Conservation (phyloP, 2,797 vertebrate genomes). For the Anabacerthia variegaticeps region DNA sequence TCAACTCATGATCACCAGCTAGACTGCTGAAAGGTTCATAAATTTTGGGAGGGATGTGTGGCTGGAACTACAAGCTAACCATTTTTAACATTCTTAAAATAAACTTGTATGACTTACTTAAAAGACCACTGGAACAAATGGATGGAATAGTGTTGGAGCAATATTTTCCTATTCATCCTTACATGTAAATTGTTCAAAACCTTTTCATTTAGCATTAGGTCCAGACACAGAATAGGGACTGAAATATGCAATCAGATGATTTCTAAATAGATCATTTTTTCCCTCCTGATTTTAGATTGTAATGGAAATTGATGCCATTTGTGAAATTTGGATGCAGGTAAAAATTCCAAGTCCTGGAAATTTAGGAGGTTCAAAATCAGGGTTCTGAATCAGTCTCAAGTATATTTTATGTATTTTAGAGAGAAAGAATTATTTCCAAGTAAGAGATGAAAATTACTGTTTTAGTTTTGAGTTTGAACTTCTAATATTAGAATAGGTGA, state of each 20-base stretch:
- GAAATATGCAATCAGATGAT: neutral
- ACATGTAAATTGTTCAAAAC: neutral
- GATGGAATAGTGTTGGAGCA: neutral
- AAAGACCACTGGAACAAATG: neutral
- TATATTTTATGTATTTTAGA: neutral
- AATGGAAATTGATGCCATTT: neutral
- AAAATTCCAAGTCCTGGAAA: neutral
- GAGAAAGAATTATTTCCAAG: neutral
- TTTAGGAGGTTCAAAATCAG: neutral
- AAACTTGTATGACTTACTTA: neutral
- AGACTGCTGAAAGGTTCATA: neutral
- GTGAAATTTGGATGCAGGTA: neutral
- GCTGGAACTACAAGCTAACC: neutral
- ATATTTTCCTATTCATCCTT: neutral
- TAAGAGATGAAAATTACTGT: neutral
- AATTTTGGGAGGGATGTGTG: neutral
- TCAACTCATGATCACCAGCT: neutral
- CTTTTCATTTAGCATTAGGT: neutral
- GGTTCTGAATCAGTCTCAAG: neutral
- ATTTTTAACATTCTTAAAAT: neutral
- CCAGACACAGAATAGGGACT: neutral
- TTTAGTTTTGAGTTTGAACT: neutral
- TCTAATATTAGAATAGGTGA: neutral
- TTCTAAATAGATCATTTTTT: neutral
- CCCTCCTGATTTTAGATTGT: neutral